Conservation (phyloP, 2,797 vertebrate genomes). For the Anabacerthia variegaticeps region DNA sequence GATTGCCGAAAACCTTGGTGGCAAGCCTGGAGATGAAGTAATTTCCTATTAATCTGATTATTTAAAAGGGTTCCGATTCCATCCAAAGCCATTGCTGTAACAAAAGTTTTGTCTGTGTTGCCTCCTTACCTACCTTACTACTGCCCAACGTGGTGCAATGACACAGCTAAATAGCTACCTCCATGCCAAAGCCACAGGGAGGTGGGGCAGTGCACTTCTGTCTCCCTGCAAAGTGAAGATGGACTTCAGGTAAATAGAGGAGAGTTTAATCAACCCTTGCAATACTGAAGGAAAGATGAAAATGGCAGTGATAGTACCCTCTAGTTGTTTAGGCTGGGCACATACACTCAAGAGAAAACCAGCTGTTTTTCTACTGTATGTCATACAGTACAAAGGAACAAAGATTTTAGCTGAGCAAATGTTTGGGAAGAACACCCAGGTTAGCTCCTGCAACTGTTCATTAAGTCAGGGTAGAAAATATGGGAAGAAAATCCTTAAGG, state of each 20-base stretch:
- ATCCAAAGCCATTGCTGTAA: not conserved
- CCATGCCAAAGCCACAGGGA: not conserved
- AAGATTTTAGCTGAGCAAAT: not conserved
- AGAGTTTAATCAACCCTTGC: not conserved
- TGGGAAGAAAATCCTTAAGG: not conserved
- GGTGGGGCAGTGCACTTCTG: not conserved
- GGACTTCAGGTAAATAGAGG: not conserved
- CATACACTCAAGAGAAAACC: not conserved
- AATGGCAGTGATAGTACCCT: not conserved
- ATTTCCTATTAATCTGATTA: slow-evolving; percentile 59
- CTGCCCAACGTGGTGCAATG: not conserved
- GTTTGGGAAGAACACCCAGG: not conserved
- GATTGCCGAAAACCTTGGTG: not conserved
- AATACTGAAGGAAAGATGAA: not conserved
- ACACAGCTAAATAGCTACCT: not conserved
- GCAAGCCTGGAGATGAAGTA: slow-evolving; percentile 16
- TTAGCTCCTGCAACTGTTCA: not conserved
- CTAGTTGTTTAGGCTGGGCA: not conserved
- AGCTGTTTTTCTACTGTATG: not conserved
- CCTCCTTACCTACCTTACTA: not conserved
- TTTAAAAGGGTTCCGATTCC: slow-evolving; percentile 19
- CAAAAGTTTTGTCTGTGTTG: not conserved
- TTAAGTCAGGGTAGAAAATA: not conserved
- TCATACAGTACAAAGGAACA: not conserved
- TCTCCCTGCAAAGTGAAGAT: not conserved